Evolutionary conservation across 1,140 invertebrate species (phyloP).

Genomic region (Sitodiplosis mosellana): DNA sequence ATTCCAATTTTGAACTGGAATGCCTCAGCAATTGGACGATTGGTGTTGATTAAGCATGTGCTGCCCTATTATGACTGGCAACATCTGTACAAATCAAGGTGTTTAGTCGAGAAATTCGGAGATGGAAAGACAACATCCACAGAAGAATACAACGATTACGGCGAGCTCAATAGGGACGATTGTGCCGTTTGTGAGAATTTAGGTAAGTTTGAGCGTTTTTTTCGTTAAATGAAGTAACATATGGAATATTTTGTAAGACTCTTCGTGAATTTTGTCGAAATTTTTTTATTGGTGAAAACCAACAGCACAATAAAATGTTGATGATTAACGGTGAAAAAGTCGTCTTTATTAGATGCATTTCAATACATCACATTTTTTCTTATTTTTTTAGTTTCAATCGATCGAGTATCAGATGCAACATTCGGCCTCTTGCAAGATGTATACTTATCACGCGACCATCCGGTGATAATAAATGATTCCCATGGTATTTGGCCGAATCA

Average conservation of each 20-base stretch:
- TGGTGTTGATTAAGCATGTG: slow-evolving; percentile 31
- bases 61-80: slow-evolving; percentile 51
- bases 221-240: neutral
- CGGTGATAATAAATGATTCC: too few species aligned
- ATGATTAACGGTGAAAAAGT: too few species aligned
- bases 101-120: slow-evolving; percentile 34
- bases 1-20: slow-evolving; percentile 23
- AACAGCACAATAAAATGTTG: too few species aligned
- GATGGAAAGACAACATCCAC: neutral
- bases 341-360: too few species aligned
- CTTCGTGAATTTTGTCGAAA: neutral
- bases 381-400: too few species aligned
- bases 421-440: too few species aligned
- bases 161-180: neutral
- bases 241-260: neutral
- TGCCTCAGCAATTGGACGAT: slow-evolving; percentile 30
- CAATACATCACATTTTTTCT: too few species aligned
- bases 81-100: slow-evolving; percentile 38
- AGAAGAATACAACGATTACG: neutral
- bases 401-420: too few species aligned
- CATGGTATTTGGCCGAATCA: too few species aligned
- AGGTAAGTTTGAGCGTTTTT: neutral
- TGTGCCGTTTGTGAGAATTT: neutral
- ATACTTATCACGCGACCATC: too few species aligned
- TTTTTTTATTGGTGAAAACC: slow-evolving; percentile 1